Conservation (phyloP, 2,797 vertebrate species). For the Danio kyathit region DNA sequence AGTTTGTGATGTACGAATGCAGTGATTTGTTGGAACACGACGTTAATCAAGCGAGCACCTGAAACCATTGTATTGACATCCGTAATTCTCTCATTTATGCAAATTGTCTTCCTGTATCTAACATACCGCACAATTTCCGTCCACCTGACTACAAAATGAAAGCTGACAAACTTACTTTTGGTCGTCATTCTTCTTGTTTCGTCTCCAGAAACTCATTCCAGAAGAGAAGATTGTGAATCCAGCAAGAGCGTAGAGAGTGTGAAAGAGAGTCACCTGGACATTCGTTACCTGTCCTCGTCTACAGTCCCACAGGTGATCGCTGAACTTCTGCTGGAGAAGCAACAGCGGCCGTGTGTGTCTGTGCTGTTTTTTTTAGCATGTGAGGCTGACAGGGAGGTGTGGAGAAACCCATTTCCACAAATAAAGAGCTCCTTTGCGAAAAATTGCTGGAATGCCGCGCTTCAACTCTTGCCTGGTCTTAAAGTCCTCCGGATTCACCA, state of each 20-base stretch:
- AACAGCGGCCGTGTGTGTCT: slow-evolving; percentile 9
- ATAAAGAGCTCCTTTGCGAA: slow-evolving; percentile 56
- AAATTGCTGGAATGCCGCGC: slow-evolving; percentile 59
- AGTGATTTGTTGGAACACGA: background rate
- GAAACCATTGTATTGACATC: background rate
- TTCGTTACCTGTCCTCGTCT: slow-evolving; percentile 31
- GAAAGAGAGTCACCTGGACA: slow-evolving; percentile 31
- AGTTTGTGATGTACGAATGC: background rate
- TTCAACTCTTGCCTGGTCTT: slow-evolving; percentile 69
- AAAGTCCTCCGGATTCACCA: slow-evolving; percentile 57
- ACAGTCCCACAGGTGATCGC: slow-evolving; percentile 23
- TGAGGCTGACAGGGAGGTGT: slow-evolving; percentile 68
- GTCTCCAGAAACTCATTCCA: slow-evolving; percentile 83
- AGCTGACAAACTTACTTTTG: slow-evolving; percentile 74
- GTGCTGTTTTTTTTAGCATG: slow-evolving; percentile 53
- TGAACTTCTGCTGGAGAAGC: slow-evolving; percentile 3
- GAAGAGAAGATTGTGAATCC: slow-evolving; percentile 37
- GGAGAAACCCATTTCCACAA: slow-evolving; percentile 52
- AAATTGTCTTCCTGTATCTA: background rate
- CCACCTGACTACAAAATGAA: background rate
- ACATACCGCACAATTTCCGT: background rate
- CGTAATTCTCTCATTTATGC: background rate
- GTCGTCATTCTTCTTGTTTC: slow-evolving; percentile 75
- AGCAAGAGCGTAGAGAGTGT: background rate
- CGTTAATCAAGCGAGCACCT: background rate